A percentile compares a stretch with the other conserved stretches of the same genome.
phyloP scores from a whole-genome alignment of 2,113 vertebrate genomes.

The Polypterus bichir region DNA sequence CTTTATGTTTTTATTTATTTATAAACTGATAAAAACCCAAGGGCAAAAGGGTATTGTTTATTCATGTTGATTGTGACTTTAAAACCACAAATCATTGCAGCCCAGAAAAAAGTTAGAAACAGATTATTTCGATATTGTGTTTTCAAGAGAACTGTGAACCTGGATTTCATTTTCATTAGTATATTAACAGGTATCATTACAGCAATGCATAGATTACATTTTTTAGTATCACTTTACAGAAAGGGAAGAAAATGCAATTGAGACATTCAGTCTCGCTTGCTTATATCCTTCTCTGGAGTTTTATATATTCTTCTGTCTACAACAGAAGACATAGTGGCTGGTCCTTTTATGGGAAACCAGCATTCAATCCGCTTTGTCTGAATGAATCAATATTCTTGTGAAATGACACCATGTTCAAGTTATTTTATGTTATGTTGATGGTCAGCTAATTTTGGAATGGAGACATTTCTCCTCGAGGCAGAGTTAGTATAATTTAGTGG shows the following conservation, averaged over 20 bases:
- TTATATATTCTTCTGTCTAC: slow-evolving; percentile 55
- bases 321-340: slow-evolving; percentile 53
- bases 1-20: too few relatives aligned
- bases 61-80: too few relatives aligned
- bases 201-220: too few relatives aligned
- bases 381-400: slow-evolving; percentile 77
- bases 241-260: slow-evolving; percentile 13
- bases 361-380: slow-evolving; percentile 68
- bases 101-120: too few relatives aligned
- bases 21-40: too few relatives aligned
- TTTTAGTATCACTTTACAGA: too few relatives aligned
- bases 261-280: slow-evolving; percentile 43
- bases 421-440: slow-evolving; percentile 82
- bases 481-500: slow-evolving; percentile 75
- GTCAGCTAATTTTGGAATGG: slow-evolving; percentile 84
- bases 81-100: too few relatives aligned
- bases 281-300: slow-evolving; percentile 45
- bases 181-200: too few relatives aligned
- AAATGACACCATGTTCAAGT: slow-evolving; percentile 75
- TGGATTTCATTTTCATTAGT: too few relatives aligned
- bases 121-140: too few relatives aligned
- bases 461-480: slow-evolving; percentile 68
- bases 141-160: too few relatives aligned
- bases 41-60: too few relatives aligned
- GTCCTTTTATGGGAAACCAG: slow-evolving; percentile 76